Evolutionary conservation across 2,797 vertebrate species (phyloP), one percentile per base, ranked within the genome.

Genomic region (Anguilla megastoma): DNA sequence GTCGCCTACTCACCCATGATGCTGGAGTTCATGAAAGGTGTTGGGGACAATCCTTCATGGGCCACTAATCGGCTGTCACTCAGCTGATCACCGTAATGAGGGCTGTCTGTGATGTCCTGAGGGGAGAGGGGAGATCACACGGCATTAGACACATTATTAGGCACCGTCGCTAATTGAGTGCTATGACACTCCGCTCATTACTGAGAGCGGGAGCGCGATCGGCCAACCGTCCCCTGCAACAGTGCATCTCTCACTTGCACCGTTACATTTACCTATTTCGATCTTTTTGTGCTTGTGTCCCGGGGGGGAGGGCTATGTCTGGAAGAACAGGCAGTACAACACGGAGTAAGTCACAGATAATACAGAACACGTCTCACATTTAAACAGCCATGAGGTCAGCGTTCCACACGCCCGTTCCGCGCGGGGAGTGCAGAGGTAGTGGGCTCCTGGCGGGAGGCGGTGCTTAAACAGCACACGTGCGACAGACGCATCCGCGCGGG

Each of bases 21-120:
- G 97, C 96, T 97, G 86, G 98, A 98, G 97, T 97, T 99, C 96
- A 98, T 96, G 96, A 99, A 98, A 97, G 98, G 98, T 97, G 98
- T 98, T 94, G 97, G 97, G 94, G 98, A 98, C 97, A 99, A 97
- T 97, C 97, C 98, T 98, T 99, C 98, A 94, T 98, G 97, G 95
- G 98, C 95, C 94, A 97, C 98, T 98, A 99, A 98, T 97, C 97
- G 98, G 98, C 97, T 98, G 97, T 98, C 98, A 97, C 96, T 99
- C 98, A 99, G 96, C 94, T 99, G 98, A 97, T 99, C 97, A 96
- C 95, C 95, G 92, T 98, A 99, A 98, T 98, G 98, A 98, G 98
- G 97, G 95, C 97, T 98, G 97, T 98, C 98, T 96, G 97, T 92
- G 92, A 99, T 99, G 96, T 97, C 98, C 98, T 99, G 95, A 91